Evolutionary conservation across 1,140 invertebrate genomes (phyloP).

Genomic region (Polypedilum pembai): DNA sequence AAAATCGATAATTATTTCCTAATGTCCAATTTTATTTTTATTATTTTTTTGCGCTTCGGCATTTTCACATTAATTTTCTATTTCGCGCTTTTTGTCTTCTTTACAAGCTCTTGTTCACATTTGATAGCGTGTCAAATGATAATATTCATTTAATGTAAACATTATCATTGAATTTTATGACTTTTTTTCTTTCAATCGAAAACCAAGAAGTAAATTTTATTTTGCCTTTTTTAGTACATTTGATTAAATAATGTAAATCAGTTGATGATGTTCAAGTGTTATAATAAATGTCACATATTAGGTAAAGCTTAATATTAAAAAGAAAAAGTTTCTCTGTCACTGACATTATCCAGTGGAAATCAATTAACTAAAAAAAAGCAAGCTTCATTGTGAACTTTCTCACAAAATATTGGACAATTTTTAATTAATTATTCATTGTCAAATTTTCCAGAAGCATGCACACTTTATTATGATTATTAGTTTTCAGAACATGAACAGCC

Average conservation of each 20-base stretch:
- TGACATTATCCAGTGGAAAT: too few species aligned
- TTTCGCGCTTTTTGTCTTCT: neutral
- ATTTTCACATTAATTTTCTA: slow-evolving; percentile 12
- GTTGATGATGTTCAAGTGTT: too few species aligned
- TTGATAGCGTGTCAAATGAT: slow-evolving; percentile 5
- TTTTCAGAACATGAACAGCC: too few species aligned
- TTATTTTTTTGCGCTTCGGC: neutral
- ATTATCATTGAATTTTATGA: slow-evolving; percentile 19
- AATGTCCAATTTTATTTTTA: neutral
- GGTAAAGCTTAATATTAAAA: too few species aligned
- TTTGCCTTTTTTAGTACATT: neutral
- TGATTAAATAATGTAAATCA: neutral
- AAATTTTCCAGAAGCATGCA: too few species aligned
- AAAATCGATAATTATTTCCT: neutral
- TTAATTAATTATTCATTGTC: too few species aligned
- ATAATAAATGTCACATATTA: too few species aligned
- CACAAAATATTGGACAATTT: too few species aligned
- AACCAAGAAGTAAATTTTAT: neutral
- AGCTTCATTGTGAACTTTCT: too few species aligned
- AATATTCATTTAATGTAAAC: slow-evolving; percentile 8
- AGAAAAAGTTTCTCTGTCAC: too few species aligned
- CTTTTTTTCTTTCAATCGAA: neutral
- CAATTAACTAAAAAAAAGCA: too few species aligned
- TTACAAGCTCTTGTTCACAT: neutral
- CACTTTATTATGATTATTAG: too few species aligned